These are phyloP conservation scores for Malurus melanocephalus DNA, from an alignment of 2,113 vertebrate genomes.

Conservation along the genomic window DNA sequence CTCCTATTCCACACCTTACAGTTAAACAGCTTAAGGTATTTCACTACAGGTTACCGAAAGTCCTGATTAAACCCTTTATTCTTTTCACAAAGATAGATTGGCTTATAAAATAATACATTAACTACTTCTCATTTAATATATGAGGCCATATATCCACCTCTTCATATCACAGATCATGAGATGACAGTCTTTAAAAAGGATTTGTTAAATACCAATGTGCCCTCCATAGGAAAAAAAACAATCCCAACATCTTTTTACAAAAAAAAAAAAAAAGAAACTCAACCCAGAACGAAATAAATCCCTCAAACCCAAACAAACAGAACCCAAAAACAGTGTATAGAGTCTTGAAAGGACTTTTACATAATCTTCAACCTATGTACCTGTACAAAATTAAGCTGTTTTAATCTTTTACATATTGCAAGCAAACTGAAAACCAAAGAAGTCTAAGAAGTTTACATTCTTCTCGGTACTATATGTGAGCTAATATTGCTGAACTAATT, in stretches of 20 bases:
- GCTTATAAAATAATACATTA: slow-evolving; percentile 76
- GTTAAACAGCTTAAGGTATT: slow-evolving; percentile 85
- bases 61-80: slow-evolving; percentile 69
- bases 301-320: slow-evolving; percentile 25
- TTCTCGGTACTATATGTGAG: slow-evolving; percentile 68
- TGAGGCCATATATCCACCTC: slow-evolving; percentile 52
- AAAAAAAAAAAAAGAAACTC: not conserved
- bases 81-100: slow-evolving; percentile 70
- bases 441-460: slow-evolving; percentile 71
- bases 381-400: slow-evolving; percentile 77
- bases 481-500: slow-evolving; percentile 75
- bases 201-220: slow-evolving; percentile 70
- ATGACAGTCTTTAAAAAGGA: slow-evolving; percentile 70
- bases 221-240: slow-evolving; percentile 53
- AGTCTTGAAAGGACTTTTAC: slow-evolving; percentile 66
- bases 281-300: slow-evolving; percentile 8
- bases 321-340: slow-evolving; percentile 43
- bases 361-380: slow-evolving; percentile 68
- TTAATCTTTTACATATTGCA: slow-evolving; percentile 68
- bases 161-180: slow-evolving; percentile 58
- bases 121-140: slow-evolving; percentile 65
- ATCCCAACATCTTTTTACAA: slow-evolving; percentile 55
- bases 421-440: slow-evolving; percentile 70
- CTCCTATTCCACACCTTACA: slow-evolving; percentile 78
- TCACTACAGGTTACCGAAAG: slow-evolving; percentile 76